phyloP scores from a whole-genome alignment of 2,888 invertebrate species.

The Acleris sparsana region DNA sequence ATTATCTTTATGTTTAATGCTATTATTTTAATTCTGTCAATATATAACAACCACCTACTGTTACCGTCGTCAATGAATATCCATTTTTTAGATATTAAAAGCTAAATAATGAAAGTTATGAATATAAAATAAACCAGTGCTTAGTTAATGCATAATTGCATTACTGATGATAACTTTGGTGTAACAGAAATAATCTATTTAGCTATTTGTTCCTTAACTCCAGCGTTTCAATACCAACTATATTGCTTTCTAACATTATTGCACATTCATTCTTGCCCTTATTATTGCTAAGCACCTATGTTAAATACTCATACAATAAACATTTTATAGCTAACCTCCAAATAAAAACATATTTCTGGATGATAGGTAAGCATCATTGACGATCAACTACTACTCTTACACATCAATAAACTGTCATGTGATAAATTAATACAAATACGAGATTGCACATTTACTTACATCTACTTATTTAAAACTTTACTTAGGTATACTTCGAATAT shows the following conservation, averaged over 20 bases:
- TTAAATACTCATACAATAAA: conserved; percentile 22
- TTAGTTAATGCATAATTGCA: neutral
- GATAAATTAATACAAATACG: conserved; percentile 30
- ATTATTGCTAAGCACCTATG: conserved; percentile 46
- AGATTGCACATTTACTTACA: conserved; percentile 34
- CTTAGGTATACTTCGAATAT: conserved; percentile 35
- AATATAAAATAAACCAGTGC: neutral
- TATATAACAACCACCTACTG: conserved; percentile 11
- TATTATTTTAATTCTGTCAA: conserved; percentile 7
- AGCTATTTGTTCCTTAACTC: conserved; percentile 1
- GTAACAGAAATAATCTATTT: neutral
- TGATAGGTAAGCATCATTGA: conserved; percentile 1
- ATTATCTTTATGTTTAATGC: conserved; percentile 19
- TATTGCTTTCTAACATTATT: conserved; percentile 50
- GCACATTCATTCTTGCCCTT: conserved; percentile 41
- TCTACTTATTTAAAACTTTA: conserved; percentile 10
- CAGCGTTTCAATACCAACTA: conserved; percentile 31
- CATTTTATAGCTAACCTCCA: conserved; percentile 16
- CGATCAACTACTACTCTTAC: conserved; percentile 4
- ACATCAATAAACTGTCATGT: conserved; percentile 25
- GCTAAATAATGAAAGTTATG: neutral
- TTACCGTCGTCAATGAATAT: conserved; percentile 5
- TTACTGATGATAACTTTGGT: too few relatives aligned
- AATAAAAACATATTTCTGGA: conserved; percentile 4
- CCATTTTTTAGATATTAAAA: neutral